A percentile compares a stretch with the other conserved stretches of the same genome.
Evolutionary conservation across 1,140 invertebrate species (phyloP).

Genomic region (Bradynema listronoti): DNA sequence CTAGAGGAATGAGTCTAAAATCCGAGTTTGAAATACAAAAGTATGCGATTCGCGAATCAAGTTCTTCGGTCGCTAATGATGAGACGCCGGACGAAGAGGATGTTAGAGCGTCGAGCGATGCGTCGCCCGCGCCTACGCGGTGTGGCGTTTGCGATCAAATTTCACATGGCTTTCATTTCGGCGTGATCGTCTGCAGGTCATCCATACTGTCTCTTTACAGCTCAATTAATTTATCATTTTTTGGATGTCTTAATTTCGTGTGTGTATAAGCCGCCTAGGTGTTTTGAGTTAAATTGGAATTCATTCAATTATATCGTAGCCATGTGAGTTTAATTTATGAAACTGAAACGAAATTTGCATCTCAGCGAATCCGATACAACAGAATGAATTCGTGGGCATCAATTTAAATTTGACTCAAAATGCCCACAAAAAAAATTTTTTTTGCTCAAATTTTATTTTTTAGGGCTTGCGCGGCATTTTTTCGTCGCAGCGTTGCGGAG

Average conservation of each 20-base stretch:
- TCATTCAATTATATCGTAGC: not conserved
- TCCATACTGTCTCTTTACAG: not conserved
- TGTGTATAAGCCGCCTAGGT: not conserved
- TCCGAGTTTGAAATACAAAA: no score
- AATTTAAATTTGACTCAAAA: not conserved
- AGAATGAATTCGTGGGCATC: not conserved
- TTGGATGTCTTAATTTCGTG: constrained; percentile 7
- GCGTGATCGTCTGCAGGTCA: constrained; percentile 37
- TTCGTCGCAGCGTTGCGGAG: constrained; percentile 40
- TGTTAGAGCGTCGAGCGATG: not conserved
- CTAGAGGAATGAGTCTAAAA: no score
- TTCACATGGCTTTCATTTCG: constrained; percentile 41
- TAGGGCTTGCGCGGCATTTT: constrained; percentile 43
- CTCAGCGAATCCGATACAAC: not conserved
- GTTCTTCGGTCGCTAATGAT: no score
- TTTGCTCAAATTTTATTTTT: constrained; percentile 7
- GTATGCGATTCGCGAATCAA: no score
- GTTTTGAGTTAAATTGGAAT: not conserved
- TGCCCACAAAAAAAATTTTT: not conserved
- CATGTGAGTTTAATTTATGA: not conserved
- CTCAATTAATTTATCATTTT: not conserved
- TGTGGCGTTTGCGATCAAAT: constrained; percentile 40
- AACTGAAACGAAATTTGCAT: not conserved
- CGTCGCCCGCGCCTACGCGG: not conserved
- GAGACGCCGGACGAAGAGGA: no score